phyloP scores from a whole-genome alignment of 2,113 vertebrate genomes.

The Columba janthina region DNA sequence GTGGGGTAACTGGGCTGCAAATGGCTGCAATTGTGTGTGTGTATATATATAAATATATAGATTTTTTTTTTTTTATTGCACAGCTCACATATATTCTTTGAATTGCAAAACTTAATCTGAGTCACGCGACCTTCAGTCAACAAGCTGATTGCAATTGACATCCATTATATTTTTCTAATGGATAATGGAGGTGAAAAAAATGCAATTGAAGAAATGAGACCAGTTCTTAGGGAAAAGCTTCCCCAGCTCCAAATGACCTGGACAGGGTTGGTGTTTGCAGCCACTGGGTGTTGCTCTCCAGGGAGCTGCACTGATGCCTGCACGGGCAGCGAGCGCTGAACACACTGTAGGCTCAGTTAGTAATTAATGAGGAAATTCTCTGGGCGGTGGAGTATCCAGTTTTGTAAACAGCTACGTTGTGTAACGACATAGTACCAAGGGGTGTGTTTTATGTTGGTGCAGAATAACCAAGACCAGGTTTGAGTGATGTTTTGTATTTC shows the following conservation, averaged over 20 bases:
- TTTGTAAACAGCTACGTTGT: neutral
- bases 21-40: neutral
- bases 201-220: neutral
- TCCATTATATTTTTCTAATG: neutral
- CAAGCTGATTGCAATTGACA: neutral
- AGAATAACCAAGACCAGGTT: neutral
- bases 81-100: neutral
- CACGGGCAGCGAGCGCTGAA: no score
- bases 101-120: neutral
- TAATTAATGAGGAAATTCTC: neutral
- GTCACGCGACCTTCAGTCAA: neutral
- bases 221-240: neutral
- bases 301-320: rapidly evolving
- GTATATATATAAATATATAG: no score
- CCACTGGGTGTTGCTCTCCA: neutral
- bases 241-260: neutral
- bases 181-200: neutral
- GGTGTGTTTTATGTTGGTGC: neutral
- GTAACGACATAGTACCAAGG: rapidly evolving
- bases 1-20: neutral
- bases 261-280: neutral
- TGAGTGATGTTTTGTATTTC: neutral
- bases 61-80: neutral
- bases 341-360: rapidly evolving
- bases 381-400: no score